A percentile compares a stretch with the other conserved stretches of the same genome.
phyloP scores from a whole-genome alignment of 2,113 vertebrate species.

The Chunga burmeisteri region DNA sequence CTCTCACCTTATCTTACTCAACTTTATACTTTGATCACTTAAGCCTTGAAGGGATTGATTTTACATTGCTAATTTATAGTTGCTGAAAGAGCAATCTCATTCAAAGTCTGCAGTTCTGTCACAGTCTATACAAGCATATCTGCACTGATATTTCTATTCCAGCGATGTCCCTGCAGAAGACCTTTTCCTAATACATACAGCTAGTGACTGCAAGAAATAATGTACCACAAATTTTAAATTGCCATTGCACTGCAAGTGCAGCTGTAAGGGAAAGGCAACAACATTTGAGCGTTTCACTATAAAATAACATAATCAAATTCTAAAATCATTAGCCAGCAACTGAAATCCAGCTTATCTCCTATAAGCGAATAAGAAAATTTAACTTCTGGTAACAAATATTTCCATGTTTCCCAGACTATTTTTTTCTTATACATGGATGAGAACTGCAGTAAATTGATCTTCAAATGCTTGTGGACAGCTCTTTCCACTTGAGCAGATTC shows the following conservation, averaged over 20 bases:
- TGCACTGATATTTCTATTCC: neutral
- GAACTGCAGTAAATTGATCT: neutral
- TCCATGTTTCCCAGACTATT: neutral
- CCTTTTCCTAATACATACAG: neutral
- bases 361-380: neutral
- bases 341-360: neutral
- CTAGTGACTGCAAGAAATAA: neutral
- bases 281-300: neutral
- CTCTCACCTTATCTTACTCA: neutral
- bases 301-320: neutral
- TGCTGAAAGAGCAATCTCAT: neutral
- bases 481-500: neutral
- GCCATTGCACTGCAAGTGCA: neutral
- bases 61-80: neutral
- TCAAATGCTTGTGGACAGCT: neutral
- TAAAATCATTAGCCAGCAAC: neutral
- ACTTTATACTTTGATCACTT: neutral
- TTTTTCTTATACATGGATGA: neutral
- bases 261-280: neutral
- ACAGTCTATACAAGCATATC: neutral
- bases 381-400: neutral
- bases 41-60: neutral
- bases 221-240: neutral
- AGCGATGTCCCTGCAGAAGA: neutral
- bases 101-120: neutral